Conservation (phyloP, 2,797 vertebrate genomes). For the Pangasius mekongensis region DNA sequence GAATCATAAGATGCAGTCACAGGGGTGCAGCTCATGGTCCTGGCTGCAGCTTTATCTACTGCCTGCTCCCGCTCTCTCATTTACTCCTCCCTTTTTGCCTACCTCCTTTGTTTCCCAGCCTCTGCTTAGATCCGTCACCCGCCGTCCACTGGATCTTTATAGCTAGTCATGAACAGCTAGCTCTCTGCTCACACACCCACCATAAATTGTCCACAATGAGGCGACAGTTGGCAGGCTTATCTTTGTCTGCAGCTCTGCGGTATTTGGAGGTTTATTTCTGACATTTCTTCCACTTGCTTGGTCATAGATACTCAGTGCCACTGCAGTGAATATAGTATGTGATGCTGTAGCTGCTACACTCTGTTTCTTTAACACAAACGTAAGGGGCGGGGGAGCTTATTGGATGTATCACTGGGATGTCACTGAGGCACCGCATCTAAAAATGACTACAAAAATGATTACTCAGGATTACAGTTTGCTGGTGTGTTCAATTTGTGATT, state of each 20-base stretch:
- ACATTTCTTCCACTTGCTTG: slow-evolving; percentile 67
- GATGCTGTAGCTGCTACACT: slow-evolving; percentile 50
- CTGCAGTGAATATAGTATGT: slow-evolving; percentile 53
- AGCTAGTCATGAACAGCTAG: slow-evolving; percentile 71
- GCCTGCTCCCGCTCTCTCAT: slow-evolving; percentile 59
- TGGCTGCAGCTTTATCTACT: slow-evolving; percentile 66
- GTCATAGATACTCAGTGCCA: slow-evolving; percentile 56
- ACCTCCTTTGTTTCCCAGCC: slow-evolving; percentile 41
- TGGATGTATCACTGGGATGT: slow-evolving; percentile 50
- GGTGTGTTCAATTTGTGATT: slow-evolving; percentile 40
- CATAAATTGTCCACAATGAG: slow-evolving; percentile 73
- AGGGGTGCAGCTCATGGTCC: slow-evolving; percentile 74
- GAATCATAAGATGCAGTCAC: slow-evolving; percentile 69
- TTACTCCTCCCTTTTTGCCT: slow-evolving; percentile 55
- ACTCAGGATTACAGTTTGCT: background rate
- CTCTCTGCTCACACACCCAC: slow-evolving; percentile 54
- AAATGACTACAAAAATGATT: background rate
- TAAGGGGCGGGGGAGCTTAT: slow-evolving; percentile 56
- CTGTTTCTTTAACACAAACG: slow-evolving; percentile 46
- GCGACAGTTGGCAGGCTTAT: slow-evolving; percentile 66
- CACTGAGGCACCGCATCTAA: slow-evolving; percentile 51
- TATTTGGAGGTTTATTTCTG: slow-evolving; percentile 69
- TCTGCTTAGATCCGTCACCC: slow-evolving; percentile 59
- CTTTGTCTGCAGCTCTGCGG: slow-evolving; percentile 70
- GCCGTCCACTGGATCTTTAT: slow-evolving; percentile 64